A percentile compares a stretch with the other conserved stretches of the same genome.
Conservation (phyloP, 2,797 vertebrate species). For the Anabacerthia variegaticeps region DNA sequence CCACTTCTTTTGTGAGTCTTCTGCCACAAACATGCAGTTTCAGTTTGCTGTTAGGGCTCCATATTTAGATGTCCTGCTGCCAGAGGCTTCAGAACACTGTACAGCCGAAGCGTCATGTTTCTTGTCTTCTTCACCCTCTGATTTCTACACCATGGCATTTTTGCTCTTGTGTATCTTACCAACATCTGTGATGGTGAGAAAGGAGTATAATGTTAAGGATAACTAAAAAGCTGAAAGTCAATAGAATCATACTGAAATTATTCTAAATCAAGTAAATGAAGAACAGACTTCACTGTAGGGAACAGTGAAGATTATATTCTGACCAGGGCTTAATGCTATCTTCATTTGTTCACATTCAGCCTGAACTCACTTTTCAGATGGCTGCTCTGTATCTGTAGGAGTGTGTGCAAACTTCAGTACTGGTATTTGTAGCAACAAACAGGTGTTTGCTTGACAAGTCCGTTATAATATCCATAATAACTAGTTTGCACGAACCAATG, state of each 20-base stretch:
- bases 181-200: not conserved
- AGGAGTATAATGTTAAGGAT: not conserved
- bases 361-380: not conserved
- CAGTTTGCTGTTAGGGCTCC: not conserved
- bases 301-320: not conserved
- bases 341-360: not conserved
- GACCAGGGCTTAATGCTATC: not conserved
- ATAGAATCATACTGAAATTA: not conserved
- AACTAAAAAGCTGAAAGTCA: not conserved
- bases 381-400: not conserved
- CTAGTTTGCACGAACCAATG: not conserved
- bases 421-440: slow-evolving; percentile 3
- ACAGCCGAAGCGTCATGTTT: not conserved
- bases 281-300: not conserved
- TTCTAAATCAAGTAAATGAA: not conserved
- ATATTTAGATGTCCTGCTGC: not conserved
- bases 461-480: not conserved
- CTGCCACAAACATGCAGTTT: not conserved
- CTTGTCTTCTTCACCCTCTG: not conserved
- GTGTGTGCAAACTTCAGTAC: not conserved
- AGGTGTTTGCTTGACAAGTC: slow-evolving; percentile 11
- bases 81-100: not conserved
- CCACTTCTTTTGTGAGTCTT: not conserved
- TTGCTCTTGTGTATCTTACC: not conserved
- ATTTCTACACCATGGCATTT: not conserved